Base-by-base conservation (phyloP, 2,113 vertebrate species). In the Dolichallabes microphthalmus region DNA sequence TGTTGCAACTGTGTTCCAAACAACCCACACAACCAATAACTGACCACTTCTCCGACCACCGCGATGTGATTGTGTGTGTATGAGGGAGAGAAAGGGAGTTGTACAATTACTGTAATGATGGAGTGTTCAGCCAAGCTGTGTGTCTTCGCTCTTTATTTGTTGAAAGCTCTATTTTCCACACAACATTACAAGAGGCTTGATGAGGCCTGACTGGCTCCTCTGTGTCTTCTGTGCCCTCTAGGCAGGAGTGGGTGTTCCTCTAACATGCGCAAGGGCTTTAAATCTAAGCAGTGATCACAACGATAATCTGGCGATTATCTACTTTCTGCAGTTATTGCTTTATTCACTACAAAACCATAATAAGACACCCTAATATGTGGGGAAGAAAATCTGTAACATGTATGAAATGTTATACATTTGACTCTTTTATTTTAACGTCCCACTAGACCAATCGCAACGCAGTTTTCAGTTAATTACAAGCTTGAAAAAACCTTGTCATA, bases 171-270 rank as follows among this genome's bases (percentile, higher is more conserved):
- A 71, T 85, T 63, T 57, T 60, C 77, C 66, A 30, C 50, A 78
- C 53, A 69, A 52, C 80, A 82, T 88, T 82, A 77, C 45, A 61
- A 66, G 68, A 58, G 52, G 77, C 73, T 79, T 87, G 86, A 84
- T 81, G 63, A 81, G 82, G 58, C 69, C 66, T 87, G 82, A 64
- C 66, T 27, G 52, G 19, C 25, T 76, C 52, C 12, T 22, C 66
- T 4, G 66, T 19, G 58, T 32, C 66, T n/a, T 73, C 22, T 64
- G 61, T 30, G 78, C 30, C 83, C 63, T 79, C 63, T 17, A 84
- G 39, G 2, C 32, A 74, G 13, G 11, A 75, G 39, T 61, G 68
- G 52, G 68, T 60, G 52, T 78, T 58, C 5, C 30, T 58, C 3
- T 14, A 35, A 60, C 14, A 78, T 27, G 17, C 55, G 20, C 35